phyloP scores from a whole-genome alignment of 2,113 vertebrate genomes.

The Microtus pennsylvanicus region DNA sequence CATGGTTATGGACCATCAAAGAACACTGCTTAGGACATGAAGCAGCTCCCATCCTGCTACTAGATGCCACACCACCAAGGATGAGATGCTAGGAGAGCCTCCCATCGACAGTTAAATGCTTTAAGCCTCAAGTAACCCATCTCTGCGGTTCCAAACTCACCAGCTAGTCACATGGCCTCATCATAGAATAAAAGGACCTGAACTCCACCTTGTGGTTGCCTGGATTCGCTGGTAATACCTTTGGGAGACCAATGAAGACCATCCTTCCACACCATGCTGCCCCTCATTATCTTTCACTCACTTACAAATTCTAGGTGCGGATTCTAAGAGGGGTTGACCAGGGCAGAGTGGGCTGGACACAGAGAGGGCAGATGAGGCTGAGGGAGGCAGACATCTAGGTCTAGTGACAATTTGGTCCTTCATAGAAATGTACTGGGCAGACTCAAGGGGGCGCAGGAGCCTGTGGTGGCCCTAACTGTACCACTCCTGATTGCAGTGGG shows the following conservation, averaged over 20 bases:
- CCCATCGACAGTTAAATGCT: not conserved
- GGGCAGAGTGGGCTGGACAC: not conserved
- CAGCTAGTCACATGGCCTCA: not conserved
- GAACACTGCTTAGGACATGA: accelerated
- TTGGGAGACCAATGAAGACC: not conserved
- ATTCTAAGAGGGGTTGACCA: not conserved
- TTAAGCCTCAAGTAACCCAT: not conserved
- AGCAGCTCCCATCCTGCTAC: not conserved
- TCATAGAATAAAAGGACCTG: not conserved
- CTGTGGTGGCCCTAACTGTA: not conserved
- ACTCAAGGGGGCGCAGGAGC: not conserved
- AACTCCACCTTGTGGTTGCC: not conserved
- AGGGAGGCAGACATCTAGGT: not conserved
- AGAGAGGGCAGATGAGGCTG: not conserved
- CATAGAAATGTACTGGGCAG: not conserved
- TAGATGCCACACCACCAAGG: not conserved
- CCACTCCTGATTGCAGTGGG: not conserved
- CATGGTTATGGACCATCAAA: not conserved
- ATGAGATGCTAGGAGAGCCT: not conserved
- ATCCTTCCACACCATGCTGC: not conserved
- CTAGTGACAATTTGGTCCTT: not conserved
- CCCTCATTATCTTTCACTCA: not conserved
- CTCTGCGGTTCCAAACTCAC: not conserved
- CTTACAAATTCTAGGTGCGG: constrained; percentile 36
- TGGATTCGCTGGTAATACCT: not conserved